Percentiles rank a stretch among this genome's conserved stretches.
These are phyloP conservation scores for Coelinius sp. DNA, from an alignment of 2,888 invertebrate genomes.

Conservation along the genomic window DNA sequence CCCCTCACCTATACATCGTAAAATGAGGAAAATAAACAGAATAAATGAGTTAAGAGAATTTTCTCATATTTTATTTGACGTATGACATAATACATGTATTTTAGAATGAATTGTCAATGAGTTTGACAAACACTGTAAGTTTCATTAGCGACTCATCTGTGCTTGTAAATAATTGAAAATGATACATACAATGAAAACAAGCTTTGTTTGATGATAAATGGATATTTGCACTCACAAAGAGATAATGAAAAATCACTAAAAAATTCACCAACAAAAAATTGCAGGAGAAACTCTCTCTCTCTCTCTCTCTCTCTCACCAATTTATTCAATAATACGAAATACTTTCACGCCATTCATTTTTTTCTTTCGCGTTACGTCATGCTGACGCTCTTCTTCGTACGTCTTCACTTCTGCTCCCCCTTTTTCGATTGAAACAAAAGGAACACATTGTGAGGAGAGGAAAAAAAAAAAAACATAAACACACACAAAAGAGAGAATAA, in stretches of 20 bases:
- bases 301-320: neutral
- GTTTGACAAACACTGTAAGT: slow-evolving; percentile 1
- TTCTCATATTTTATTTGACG: neutral
- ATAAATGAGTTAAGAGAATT: slow-evolving; percentile 9
- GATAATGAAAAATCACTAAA: too few relatives aligned
- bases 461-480: neutral
- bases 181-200: neutral
- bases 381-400: neutral
- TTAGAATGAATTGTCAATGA: slow-evolving; percentile 17
- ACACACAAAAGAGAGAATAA: neutral
- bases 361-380: neutral
- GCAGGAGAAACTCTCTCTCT: neutral
- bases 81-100: slow-evolving; percentile 3
- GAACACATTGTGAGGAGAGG: slow-evolving; percentile 14
- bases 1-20: neutral
- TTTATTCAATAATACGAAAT: neutral
- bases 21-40: slow-evolving; percentile 21
- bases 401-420: neutral
- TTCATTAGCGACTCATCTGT: slow-evolving; percentile 9
- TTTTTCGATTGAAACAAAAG: neutral
- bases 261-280: neutral
- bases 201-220: slow-evolving; percentile 14
- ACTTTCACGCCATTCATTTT: neutral
- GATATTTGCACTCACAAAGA: neutral
- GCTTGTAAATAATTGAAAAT: slow-evolving; percentile 7